Evolutionary conservation across 1,140 invertebrate species (phyloP), one percentile per base, ranked within the genome.

Genomic region (Contarinia nasturtii): DNA sequence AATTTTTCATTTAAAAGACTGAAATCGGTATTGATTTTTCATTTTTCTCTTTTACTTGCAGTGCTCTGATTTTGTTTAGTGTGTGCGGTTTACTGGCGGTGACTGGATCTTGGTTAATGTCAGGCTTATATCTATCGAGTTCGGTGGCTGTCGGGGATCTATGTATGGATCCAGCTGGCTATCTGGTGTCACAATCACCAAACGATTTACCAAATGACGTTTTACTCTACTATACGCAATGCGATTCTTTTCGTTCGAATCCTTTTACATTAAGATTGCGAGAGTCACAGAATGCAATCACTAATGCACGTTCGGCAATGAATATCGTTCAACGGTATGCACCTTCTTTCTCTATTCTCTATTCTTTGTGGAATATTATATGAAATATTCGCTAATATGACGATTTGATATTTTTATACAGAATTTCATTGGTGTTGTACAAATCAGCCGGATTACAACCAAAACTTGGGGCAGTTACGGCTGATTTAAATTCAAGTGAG

Each of bases 81-180:
- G 86, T 90, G 33, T 84, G 88, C 55, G 88, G 86, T 22, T 66
- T 93, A 45, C 75, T 89, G 50, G 86, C 86, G 38, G 79, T 92
- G n/a, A 89, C 91, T 52, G 77, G 86, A 50, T 89, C 86, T 51
- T 92, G 86, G 82, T 68, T 88, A 46, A 78, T 86, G 68, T 80
- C 83, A 18, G 87, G 86, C 42, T 58, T 89, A 20, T 86, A 90
- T 65, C 67, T 89, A 44, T 79, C 82, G 20, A 73, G 76, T 12
- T 79, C 81, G 43, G 84, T 89, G 55, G 78, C 82, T 34, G 82
- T 88, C 49, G 83, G 74, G 66, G 66, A 77, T 76, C 68, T 80
- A 67, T 62, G 85, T 69, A 87, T 71, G 52, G 81, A 84, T 48
- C 75, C 81, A 10, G 78, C 81, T 22, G 80, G 86, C 48, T 84